Evolutionary conservation across 1,140 invertebrate genomes (phyloP).

Genomic region (Procambarus clarkii): DNA sequence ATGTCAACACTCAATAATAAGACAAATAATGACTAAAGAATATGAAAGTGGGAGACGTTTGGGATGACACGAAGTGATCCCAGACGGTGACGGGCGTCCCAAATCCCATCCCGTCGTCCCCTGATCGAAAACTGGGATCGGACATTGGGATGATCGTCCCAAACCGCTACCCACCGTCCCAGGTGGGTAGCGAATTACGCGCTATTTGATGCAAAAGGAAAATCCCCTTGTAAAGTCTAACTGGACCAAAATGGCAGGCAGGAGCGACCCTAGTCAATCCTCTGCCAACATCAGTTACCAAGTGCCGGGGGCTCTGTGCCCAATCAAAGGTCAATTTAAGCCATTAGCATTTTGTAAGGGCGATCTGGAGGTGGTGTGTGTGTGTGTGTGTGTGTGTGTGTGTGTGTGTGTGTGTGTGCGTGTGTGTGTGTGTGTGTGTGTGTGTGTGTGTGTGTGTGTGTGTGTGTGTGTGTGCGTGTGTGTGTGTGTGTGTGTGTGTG

Average conservation of each 20-base stretch:
- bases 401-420: neutral
- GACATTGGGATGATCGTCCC: too few relatives aligned
- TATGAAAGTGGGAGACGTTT: too few relatives aligned
- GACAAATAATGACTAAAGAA: too few relatives aligned
- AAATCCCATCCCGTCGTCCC: too few relatives aligned
- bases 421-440: neutral
- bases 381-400: neutral
- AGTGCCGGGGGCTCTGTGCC: slow-evolving; percentile 21
- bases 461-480: neutral
- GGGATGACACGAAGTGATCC: too few relatives aligned
- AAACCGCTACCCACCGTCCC: neutral
- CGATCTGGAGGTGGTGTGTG: neutral
- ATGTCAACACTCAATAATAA: too few relatives aligned
- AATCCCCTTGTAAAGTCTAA: slow-evolving; percentile 2
- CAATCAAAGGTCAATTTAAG: slow-evolving; percentile 61
- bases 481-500: neutral
- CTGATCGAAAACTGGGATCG: too few relatives aligned
- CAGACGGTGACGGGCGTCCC: too few relatives aligned
- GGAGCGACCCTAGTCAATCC: neutral
- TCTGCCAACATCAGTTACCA: neutral
- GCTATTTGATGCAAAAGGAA: neutral
- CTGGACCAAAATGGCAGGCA: neutral
- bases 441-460: neutral
- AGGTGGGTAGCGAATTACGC: neutral
- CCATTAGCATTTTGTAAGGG: slow-evolving; percentile 51